Conservation (phyloP, 2,797 vertebrate species). For the Meda fulgida region DNA sequence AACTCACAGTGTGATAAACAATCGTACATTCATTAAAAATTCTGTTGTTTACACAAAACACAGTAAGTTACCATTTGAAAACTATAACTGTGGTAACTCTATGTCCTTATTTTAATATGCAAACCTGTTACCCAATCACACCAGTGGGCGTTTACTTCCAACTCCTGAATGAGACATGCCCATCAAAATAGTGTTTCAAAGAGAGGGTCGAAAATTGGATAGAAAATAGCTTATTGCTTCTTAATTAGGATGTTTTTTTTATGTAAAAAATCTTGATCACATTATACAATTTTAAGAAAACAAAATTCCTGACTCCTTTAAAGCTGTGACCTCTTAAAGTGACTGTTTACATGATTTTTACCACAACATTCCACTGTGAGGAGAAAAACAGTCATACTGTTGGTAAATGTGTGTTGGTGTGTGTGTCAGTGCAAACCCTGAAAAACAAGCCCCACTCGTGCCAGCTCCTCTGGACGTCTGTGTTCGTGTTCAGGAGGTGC, state of each 20-base stretch:
- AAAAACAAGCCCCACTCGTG: slow-evolving; percentile 31
- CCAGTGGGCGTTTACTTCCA: background rate
- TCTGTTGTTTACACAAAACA: too few relatives aligned
- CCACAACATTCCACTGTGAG: slow-evolving; percentile 5
- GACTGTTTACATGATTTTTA: background rate
- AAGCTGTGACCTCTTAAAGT: background rate
- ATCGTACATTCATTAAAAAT: too few relatives aligned
- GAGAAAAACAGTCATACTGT: slow-evolving; percentile 2
- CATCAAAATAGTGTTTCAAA: background rate
- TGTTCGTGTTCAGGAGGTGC: background rate
- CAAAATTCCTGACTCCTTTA: background rate
- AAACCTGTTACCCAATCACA: background rate
- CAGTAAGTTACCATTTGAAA: too few relatives aligned
- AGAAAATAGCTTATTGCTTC: background rate
- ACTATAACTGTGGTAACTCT: too few relatives aligned
- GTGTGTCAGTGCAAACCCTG: slow-evolving; percentile 43
- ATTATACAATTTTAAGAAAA: background rate
- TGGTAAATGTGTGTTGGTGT: slow-evolving; percentile 37
- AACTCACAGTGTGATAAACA: too few relatives aligned
- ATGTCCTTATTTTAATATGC: background rate
- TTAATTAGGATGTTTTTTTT: background rate
- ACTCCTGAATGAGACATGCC: background rate
- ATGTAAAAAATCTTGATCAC: background rate
- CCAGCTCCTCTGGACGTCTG: slow-evolving; percentile 2
- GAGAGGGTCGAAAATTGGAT: too few relatives aligned